Evolutionary conservation across 2,888 invertebrate species (phyloP), one percentile per base, ranked within the genome.

Genomic region (Melanostoma mellinum): DNA sequence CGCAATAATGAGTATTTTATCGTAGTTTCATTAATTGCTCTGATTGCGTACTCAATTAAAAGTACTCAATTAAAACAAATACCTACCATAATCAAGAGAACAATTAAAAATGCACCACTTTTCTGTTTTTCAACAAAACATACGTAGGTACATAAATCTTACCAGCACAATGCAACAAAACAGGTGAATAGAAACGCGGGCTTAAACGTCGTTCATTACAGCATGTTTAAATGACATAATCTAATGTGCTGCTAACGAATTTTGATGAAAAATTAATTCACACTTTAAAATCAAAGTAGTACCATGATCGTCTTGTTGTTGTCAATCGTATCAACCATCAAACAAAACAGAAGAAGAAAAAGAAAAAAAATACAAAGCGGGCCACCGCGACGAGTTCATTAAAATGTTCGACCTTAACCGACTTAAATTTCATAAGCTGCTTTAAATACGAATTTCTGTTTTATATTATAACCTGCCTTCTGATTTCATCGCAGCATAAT

Each of bases 361-460:
- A 38, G 20, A 63, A 42, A 20, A 44, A 53, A 38, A 42, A n/a
- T 52, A 9, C 32, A 32, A 42, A 50, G 36, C 40, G 44, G 50
- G 40, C 53, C 42, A 36, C 52, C 50, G 58, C 58, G 60, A 53
- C 69, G 65, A 69, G 68, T 71, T 79, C 67, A 79, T 82, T 79
- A 79, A 86, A 73, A 71, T 76, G 76, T 71, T 60, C 71, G 86
- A 82, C 86, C 86, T 86, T 86, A 86, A 86, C 86, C 86, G 85
- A 85, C 74, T 79, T 86, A 71, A 38, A 60, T 79, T 75, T 71
- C 65, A 69, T 72, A 73, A 74, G 33, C 20, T 71, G 55, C 52
- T 42, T 52, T 53, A 77, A 53, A 67, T 53, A 73, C 67, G 55
- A 67, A 65, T 67, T 72, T 71, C 36, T 30, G 42, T 40, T 52